A percentile compares a stretch with the other conserved stretches of the same genome.
These are phyloP conservation scores for Ramphastos sulfuratus DNA, from an alignment of 2,113 vertebrate genomes.

Conservation along the genomic window DNA sequence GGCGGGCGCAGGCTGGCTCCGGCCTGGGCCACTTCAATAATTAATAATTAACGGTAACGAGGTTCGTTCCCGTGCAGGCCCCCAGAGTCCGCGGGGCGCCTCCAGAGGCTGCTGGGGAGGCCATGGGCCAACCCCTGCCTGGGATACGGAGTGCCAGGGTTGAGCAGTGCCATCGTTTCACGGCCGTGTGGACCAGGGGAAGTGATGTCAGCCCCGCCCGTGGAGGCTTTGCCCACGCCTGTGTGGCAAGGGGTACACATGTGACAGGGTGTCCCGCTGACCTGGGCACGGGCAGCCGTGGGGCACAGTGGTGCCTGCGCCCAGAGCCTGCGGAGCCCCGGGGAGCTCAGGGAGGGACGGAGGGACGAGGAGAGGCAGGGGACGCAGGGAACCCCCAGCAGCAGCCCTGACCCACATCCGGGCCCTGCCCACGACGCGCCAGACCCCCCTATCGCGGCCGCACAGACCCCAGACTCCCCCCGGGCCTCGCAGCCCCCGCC, in stretches of 20 bases:
- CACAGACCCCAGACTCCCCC: not conserved
- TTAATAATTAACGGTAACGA: not conserved
- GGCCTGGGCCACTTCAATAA: not conserved
- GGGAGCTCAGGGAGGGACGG: not conserved
- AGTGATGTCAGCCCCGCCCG: not conserved
- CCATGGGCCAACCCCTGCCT: not conserved
- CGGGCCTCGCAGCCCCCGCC: not conserved
- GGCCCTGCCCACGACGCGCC: not conserved
- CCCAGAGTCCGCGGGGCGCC: not conserved
- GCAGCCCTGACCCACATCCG: not conserved
- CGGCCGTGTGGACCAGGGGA: not conserved
- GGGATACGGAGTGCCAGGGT: too few relatives aligned
- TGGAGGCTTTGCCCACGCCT: not conserved
- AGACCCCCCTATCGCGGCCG: not conserved
- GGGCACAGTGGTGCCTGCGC: too few relatives aligned
- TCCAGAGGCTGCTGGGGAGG: not conserved
- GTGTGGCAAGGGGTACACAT: not conserved
- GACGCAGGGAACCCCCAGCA: not conserved
- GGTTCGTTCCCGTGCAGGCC: not conserved
- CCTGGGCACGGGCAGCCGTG: not conserved
- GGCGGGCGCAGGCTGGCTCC: too few relatives aligned
- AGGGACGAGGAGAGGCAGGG: not conserved
- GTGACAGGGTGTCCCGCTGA: not conserved
- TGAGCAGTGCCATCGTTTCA: not conserved
- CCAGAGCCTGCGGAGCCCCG: not conserved